These are phyloP conservation scores for Tribolium freemani DNA, from an alignment of 2,888 invertebrate species.

Conservation along the genomic window DNA sequence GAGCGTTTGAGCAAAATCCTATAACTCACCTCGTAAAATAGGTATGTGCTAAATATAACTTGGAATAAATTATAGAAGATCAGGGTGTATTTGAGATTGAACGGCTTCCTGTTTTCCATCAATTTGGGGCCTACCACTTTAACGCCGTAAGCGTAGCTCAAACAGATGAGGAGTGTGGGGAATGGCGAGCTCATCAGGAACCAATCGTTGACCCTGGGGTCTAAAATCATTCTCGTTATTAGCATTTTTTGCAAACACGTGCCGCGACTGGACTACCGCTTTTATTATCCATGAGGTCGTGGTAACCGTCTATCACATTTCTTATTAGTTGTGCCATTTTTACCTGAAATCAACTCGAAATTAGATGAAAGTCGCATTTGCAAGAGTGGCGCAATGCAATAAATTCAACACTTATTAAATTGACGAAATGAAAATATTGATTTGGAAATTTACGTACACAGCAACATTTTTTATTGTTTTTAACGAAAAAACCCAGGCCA, in stretches of 20 bases:
- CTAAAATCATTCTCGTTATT: conserved; percentile 67
- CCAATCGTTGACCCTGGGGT: conserved; percentile 91
- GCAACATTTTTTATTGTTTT: too few species aligned
- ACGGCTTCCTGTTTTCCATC: conserved; percentile 92
- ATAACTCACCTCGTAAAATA: conserved; percentile 88
- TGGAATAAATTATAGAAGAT: conserved; percentile 91
- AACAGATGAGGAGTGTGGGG: conserved; percentile 86
- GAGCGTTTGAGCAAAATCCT: background rate
- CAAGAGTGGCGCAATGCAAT: too few species aligned
- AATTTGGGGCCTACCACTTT: conserved; percentile 85
- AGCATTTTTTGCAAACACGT: conserved; percentile 10
- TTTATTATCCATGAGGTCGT: conserved; percentile 87
- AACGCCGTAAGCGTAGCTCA: conserved; percentile 87
- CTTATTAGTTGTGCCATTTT: conserved; percentile 74
- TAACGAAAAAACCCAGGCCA: too few species aligned
- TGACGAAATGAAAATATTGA: too few species aligned
- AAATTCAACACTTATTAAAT: too few species aligned
- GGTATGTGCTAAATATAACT: conserved; percentile 91
- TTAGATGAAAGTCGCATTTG: too few species aligned
- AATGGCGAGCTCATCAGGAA: conserved; percentile 90
- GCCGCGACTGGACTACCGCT: conserved; percentile 57
- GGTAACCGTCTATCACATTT: conserved; percentile 76
- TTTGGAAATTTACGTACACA: too few species aligned
- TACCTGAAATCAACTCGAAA: background rate
- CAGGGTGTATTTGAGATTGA: conserved; percentile 83